Evolutionary conservation across 2,113 vertebrate genomes (phyloP), one percentile per base, ranked within the genome.

Genomic region (Raphicerus campestris): DNA sequence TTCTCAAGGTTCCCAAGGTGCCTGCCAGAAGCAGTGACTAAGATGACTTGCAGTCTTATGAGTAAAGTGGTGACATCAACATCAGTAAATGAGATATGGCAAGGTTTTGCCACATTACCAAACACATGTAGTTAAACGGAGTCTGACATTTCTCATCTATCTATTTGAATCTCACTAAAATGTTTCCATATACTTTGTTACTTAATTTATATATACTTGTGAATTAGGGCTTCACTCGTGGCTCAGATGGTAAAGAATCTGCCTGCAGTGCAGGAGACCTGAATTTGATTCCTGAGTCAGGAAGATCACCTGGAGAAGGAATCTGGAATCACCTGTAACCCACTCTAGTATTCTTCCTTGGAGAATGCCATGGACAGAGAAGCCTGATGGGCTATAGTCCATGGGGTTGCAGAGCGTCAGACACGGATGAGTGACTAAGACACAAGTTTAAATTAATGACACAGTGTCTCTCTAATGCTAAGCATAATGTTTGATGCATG

Each of bases 371-470:
- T 10, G 66, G n/a, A 39, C 5, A 70, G 66, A 70, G n/a, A 39
- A 70, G 19, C 10, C 66, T 70, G n/a, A 22, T 3, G 66, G 66
- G 10, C 19, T 70, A 39, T 35, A 70, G n/a, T 70, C 66, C n/a
- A 39, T 39, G n/a, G 10, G 5, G 66, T 22, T 10, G 4, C n/a
- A 22, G 19, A 39, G 19, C 1, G 0, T 39, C 2, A 0, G 19
- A 70, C n/a, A 70, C 0, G 0, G 66, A n/a, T 70, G 19, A 70
- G 10, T 70, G n/a, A 39, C n/a, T 22, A 70, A 70, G 63, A 35
- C 63, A 35, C n/a, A 70, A 70, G n/a, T 70, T 70, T 70, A 70
- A 70, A 70, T 35, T 73, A 88, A 89, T 26, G 45, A 86, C 5
- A 5, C 3, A 88, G 10, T 78, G 2, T 82, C 24, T 91, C 28